Conservation (phyloP, 1,140 invertebrate genomes). For the Drosophila obscura region DNA sequence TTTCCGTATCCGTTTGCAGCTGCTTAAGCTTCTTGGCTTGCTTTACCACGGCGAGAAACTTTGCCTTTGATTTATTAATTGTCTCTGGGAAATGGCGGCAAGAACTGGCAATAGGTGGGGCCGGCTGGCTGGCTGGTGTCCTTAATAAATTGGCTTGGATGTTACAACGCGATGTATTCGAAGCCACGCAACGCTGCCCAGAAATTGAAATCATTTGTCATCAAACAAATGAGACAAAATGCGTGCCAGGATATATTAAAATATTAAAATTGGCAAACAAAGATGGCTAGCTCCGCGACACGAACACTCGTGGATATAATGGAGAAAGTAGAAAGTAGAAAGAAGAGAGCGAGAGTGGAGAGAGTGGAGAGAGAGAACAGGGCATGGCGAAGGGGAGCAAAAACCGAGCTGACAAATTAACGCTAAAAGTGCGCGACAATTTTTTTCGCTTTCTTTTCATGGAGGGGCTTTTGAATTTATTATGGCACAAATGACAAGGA, state of each 20-base stretch:
- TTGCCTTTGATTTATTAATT: too few species aligned
- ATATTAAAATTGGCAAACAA: conserved; percentile 63
- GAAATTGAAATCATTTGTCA: conserved; percentile 73
- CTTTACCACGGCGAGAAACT: too few species aligned
- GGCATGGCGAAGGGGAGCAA: background rate
- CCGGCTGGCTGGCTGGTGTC: background rate
- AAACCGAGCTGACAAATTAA: conserved; percentile 68
- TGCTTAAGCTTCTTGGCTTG: too few species aligned
- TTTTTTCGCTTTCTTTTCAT: conserved; percentile 29
- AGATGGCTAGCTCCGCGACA: background rate
- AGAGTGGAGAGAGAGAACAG: background rate
- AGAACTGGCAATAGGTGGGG: background rate
- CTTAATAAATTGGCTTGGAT: background rate
- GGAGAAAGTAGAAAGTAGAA: background rate
- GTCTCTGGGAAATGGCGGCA: too few species aligned
- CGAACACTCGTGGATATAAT: background rate
- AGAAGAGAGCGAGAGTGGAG: background rate
- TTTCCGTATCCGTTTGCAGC: too few species aligned
- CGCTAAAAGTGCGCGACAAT: conserved; percentile 50
- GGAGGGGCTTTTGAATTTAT: conserved; percentile 68
- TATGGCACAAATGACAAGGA: conserved; percentile 47
- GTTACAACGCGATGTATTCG: conserved; percentile 49
- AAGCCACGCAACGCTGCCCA: conserved; percentile 29
- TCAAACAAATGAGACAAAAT: conserved; percentile 64
- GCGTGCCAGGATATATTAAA: conserved; percentile 71